Evolutionary conservation across 2,797 vertebrate genomes (phyloP).

Genomic region (Spinibarbus caldwelli): DNA sequence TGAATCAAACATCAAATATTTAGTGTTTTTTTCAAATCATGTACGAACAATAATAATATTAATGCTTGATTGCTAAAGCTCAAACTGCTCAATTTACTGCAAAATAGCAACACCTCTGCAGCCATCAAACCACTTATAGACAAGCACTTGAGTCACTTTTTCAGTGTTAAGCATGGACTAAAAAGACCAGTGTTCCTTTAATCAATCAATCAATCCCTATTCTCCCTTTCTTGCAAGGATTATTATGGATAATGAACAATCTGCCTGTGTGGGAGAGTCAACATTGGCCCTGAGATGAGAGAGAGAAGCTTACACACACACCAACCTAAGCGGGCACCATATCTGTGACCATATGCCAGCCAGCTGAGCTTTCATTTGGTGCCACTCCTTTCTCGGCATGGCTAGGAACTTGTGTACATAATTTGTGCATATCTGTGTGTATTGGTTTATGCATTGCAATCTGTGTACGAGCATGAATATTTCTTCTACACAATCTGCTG

Average conservation of each 20-base stretch:
- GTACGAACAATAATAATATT: neutral
- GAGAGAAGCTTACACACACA: slow-evolving; percentile 17
- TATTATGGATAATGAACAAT: slow-evolving; percentile 11
- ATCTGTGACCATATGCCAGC: slow-evolving; percentile 46
- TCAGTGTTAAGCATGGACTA: neutral
- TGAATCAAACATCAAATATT: neutral
- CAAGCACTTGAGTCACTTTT: neutral
- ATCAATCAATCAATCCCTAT: neutral
- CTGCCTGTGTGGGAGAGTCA: slow-evolving; percentile 27
- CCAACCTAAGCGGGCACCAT: slow-evolving; percentile 34
- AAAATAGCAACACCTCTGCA: slow-evolving; percentile 5
- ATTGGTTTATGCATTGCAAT: slow-evolving; percentile 6
- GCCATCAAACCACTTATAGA: neutral
- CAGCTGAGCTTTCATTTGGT: slow-evolving; percentile 39
- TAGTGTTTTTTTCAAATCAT: neutral
- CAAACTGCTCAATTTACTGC: neutral
- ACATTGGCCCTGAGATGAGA: slow-evolving; percentile 23
- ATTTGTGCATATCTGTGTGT: slow-evolving; percentile 14
- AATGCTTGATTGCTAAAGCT: neutral
- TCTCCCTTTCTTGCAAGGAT: slow-evolving; percentile 10
- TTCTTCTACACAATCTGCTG: slow-evolving; percentile 16
- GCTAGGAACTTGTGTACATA: slow-evolving; percentile 11
- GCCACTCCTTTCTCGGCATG: slow-evolving; percentile 39
- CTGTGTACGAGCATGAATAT: neutral
- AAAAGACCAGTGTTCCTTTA: neutral